Conservation (phyloP, 1,140 invertebrate genomes). For the Ooceraea biroi region DNA sequence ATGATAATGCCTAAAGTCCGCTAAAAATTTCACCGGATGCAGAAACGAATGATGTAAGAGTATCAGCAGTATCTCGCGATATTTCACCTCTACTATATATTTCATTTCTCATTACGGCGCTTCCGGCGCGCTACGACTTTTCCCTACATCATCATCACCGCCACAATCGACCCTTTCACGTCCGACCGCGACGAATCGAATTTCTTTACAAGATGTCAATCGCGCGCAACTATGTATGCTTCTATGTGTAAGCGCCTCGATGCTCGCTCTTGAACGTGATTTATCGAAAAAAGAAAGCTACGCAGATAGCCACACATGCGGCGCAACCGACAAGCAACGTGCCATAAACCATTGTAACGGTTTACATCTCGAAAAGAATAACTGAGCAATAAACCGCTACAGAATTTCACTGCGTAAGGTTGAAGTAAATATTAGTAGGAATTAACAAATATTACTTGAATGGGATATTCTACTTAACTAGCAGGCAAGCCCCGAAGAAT, state of each 20-base stretch:
- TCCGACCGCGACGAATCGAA: conserved; percentile 42
- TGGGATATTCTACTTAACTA: background rate
- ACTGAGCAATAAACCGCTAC: conserved; percentile 9
- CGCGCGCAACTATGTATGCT: conserved; percentile 12
- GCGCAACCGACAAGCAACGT: background rate
- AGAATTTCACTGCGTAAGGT: background rate
- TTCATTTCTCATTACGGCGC: conserved; percentile 36
- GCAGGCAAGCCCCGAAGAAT: background rate
- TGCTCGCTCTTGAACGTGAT: conserved; percentile 61
- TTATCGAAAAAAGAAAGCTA: conserved; percentile 48
- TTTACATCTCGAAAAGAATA: conserved; percentile 41
- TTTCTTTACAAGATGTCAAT: conserved; percentile 44
- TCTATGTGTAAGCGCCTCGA: conserved; percentile 2
- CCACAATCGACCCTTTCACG: conserved; percentile 41
- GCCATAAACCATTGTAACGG: background rate
- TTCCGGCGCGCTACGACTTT: conserved; percentile 16
- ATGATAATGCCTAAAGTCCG: background rate
- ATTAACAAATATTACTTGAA: conserved; percentile 11
- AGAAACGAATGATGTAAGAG: background rate
- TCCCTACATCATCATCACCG: conserved; percentile 42
- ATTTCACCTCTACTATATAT: conserved; percentile 27
- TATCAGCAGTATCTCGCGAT: background rate
- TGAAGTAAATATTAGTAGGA: background rate
- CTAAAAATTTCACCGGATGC: background rate
- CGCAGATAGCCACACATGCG: conserved; percentile 12